Base-by-base conservation (phyloP, 2,113 vertebrate species). In the Cyphomyrus plagiostoma region DNA sequence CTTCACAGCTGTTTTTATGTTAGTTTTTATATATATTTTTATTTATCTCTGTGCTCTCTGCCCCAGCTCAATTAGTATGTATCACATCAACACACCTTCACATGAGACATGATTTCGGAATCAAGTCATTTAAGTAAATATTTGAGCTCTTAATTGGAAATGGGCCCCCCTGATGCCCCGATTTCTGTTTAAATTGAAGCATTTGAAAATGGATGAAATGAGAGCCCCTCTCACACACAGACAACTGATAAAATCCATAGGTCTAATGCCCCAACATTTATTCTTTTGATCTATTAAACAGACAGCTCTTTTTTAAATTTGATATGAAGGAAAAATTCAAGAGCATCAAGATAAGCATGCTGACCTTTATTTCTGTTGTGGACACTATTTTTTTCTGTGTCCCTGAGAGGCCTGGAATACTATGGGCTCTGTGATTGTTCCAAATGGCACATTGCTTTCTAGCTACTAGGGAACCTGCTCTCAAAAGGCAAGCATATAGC, bases 311-410 rank as follows among this genome's bases (percentile, higher is more conserved):
- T 87, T 46, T 77, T 77, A 87, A 48, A 74, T 90, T 90, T 74
- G 26, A 74, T 46, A 86, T 66, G 80, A 45, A 83, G 66, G 56
- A 74, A 62, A 45, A 62, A 48, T 49, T 90, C 89, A 90, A 90
- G 89, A 89, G 53, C 89, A 89, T 89, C 89, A 62, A 86, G 82
- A 89, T 89, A 89, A 50, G 66, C 39, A 48, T 66, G 42, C 26
- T 90, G 84, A 90, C 89, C 84, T 90, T 90, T 89, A 77, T 87
- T 90, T 89, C 80, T 62, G 39, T 23, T 45, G 80, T 77, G 52
- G 56, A 17, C 39, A 56, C 82, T n/a, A 7, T 52, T 53, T 89
- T 53, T 23, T 49, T 46, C 26, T 56, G 52, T 50, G 48, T 23
- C 17, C 74, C 26, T 39, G 26, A 42, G 45, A 66, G 53, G 23